Evolutionary conservation across 2,888 invertebrate species (phyloP), one percentile per base, ranked within the genome.

Genomic region (Sipha maydis): DNA sequence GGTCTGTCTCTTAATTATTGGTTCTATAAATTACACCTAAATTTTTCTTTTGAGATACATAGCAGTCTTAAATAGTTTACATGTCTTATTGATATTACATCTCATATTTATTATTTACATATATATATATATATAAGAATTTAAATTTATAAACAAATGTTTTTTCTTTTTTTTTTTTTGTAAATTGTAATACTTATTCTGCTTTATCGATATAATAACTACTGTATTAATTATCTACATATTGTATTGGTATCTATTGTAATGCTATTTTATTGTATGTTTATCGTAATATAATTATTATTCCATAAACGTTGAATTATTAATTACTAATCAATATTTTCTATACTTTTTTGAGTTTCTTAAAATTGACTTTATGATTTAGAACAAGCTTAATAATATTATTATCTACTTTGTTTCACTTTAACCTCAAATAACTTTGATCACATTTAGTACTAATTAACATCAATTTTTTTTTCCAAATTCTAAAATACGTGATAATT

Each of bases 211-310:
- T 85, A 78, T 83, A 78, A 78, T 85, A 69, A 77, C 11, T 85
- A 85, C 34, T 78, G 48, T 85, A 78, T 54, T 78, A 69, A 48
- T 25, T 85, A 85, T 19, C 75, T 69, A 80, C 34, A 34, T 69
- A 85, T 85, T 69, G 34, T 82, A 61, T 28, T 88, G 61, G n/a
- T 88, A 71, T 25, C 77, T 78, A 69, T 85, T 82, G 75, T 88
- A 88, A 75, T 82, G 82, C 88, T 88, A 75, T 75, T 82, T 82
- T 76, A 88, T 19, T 88, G 69, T 85, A 88, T 48, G 25, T 86
- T 14, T 80, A 80, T 88, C 41, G 38, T 61, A 88, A 76, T 75
- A 80, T 82, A 88, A 82, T 76, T 34, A 82, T 82, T 82, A 88
- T 88, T 88, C 88, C 88, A 73, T 86, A 56, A 80, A 67, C 21